Evolutionary conservation across 2,797 vertebrate species (phyloP).

Genomic region (Dryobates pubescens): DNA sequence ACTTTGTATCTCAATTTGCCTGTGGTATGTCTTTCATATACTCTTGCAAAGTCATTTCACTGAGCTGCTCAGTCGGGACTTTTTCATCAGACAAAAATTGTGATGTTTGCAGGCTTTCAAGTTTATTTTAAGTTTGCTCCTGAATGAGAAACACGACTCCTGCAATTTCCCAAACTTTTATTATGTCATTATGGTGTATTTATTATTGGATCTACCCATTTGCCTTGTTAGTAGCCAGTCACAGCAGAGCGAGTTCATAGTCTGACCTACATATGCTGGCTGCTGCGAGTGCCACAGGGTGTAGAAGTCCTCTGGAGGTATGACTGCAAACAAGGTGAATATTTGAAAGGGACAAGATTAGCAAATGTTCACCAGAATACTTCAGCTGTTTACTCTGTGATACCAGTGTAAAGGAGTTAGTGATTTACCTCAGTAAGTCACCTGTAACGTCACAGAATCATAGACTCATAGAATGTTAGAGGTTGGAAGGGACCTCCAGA

Average conservation of each 20-base stretch:
- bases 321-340: background rate
- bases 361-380: background rate
- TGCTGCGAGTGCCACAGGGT: background rate
- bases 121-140: constrained; percentile 54
- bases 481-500: no score
- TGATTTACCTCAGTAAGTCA: background rate
- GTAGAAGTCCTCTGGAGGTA: background rate
- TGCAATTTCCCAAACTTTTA: constrained; percentile 34
- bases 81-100: constrained; percentile 64
- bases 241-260: background rate
- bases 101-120: constrained; percentile 63
- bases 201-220: constrained; percentile 54
- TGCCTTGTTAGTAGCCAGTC: constrained; percentile 42
- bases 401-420: background rate
- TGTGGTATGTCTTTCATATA: constrained; percentile 74
- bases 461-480: no score
- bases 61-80: background rate
- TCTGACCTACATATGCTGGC: background rate
- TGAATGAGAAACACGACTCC: constrained; percentile 29
- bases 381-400: background rate
- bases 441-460: background rate
- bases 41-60: constrained; percentile 66
- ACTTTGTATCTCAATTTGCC: constrained; percentile 70
- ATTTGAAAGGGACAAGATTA: background rate
- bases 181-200: constrained; percentile 6